A percentile compares a stretch with the other conserved stretches of the same genome.
Evolutionary conservation across 2,797 vertebrate species (phyloP).

Genomic region (Acanthurus tractus): DNA sequence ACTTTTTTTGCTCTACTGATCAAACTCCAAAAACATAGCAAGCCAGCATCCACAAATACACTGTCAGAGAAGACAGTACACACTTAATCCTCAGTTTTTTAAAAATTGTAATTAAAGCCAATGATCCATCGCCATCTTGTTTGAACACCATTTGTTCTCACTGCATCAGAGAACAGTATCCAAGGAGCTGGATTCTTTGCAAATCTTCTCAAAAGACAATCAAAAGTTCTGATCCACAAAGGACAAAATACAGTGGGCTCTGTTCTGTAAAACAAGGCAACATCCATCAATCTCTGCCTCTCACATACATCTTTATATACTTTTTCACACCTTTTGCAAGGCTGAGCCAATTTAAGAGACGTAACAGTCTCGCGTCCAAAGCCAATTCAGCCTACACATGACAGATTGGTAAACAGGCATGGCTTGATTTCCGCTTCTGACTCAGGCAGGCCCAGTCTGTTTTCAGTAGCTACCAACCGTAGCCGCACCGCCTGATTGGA

Average conservation of each 20-base stretch:
- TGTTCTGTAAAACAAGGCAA: background rate
- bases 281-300: background rate
- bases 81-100: background rate
- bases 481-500: slow-evolving; percentile 30
- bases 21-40: slow-evolving; percentile 26
- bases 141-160: background rate
- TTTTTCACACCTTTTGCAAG: slow-evolving; percentile 35
- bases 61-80: background rate
- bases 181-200: slow-evolving; percentile 2
- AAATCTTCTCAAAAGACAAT: slow-evolving; percentile 7
- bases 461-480: slow-evolving; percentile 57
- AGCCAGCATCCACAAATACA: slow-evolving; percentile 7
- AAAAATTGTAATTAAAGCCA: slow-evolving; percentile 7
- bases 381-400: slow-evolving; percentile 65
- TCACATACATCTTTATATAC: slow-evolving; percentile 23
- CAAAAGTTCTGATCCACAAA: background rate
- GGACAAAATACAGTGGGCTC: background rate
- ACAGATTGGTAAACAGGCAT: slow-evolving; percentile 61
- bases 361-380: slow-evolving; percentile 10
- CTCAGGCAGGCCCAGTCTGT: slow-evolving; percentile 52
- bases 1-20: slow-evolving; percentile 3
- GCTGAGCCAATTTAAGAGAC: slow-evolving; percentile 36
- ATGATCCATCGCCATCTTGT: background rate
- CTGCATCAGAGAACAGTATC: background rate
- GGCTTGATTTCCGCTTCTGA: slow-evolving; percentile 55